Percentiles rank a stretch among this genome's conserved stretches.
Conservation (phyloP, 1,140 invertebrate genomes). For the Pygmarrhopalites habei region DNA sequence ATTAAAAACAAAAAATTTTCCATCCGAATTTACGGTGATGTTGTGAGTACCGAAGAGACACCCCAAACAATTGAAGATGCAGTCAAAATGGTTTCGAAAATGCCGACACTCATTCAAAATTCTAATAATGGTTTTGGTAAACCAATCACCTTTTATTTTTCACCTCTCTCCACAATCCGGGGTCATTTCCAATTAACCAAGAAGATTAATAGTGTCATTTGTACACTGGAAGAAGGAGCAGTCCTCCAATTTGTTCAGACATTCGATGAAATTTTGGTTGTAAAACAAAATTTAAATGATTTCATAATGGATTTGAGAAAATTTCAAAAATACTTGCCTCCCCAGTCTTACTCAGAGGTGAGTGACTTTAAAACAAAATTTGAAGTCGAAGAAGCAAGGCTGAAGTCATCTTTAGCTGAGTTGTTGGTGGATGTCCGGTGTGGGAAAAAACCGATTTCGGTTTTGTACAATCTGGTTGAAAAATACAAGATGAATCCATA, state of each 20-base stretch:
- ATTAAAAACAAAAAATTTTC: conserved; percentile 2
- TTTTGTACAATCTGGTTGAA: conserved; percentile 3
- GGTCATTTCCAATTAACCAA: not conserved
- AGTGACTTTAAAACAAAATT: not conserved
- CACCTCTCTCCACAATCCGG: conserved; percentile 1
- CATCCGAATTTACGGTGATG: conserved; percentile 15
- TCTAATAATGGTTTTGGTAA: conserved; percentile 17
- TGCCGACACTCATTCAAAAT: conserved; percentile 2
- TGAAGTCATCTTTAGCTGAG: not conserved
- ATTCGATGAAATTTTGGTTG: conserved; percentile 3
- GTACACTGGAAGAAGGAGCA: not conserved
- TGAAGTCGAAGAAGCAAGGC: conserved; percentile 1
- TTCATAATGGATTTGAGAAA: conserved; percentile 7
- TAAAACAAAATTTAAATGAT: conserved; percentile 19
- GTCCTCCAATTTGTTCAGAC: not conserved
- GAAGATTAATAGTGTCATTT: not conserved
- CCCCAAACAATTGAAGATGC: conserved; percentile 18
- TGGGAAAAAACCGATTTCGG: not conserved
- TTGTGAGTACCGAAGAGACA: not conserved
- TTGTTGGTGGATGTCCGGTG: conserved; percentile 6
- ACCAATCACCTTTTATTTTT: conserved; percentile 3
- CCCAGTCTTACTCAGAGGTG: not conserved
- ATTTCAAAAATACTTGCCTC: not conserved
- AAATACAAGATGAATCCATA: not conserved
- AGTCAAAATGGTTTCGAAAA: conserved; percentile 10